These are phyloP conservation scores for Stenchaetothrips biformis DNA, from an alignment of 2,888 invertebrate species.

Conservation along the genomic window DNA sequence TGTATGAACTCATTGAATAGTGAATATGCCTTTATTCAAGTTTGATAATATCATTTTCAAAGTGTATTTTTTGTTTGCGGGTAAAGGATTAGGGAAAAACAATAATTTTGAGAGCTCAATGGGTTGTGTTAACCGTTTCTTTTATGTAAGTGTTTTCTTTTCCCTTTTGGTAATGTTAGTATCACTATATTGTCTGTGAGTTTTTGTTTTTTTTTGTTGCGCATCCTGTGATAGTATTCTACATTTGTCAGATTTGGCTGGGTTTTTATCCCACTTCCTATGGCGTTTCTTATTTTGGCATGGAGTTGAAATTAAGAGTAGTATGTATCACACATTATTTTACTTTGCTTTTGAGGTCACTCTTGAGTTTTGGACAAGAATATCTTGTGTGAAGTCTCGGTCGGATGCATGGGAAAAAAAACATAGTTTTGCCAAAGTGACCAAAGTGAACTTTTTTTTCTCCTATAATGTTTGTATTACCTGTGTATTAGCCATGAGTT, in stretches of 20 bases:
- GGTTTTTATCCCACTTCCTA: not conserved
- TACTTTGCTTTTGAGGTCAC: not conserved
- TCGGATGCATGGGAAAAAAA: no score
- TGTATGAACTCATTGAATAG: not conserved
- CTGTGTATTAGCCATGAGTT: no score
- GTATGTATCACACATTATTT: not conserved
- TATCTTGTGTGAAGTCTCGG: not conserved
- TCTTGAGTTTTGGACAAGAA: not conserved
- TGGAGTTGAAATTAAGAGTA: not conserved
- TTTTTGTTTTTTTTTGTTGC: not conserved
- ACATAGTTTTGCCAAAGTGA: not conserved
- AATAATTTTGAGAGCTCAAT: not conserved
- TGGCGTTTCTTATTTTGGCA: not conserved
- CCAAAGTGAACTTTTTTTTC: no score
- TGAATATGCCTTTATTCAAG: not conserved
- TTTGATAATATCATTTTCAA: no score
- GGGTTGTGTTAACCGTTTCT: not conserved
- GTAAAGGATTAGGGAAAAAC: not conserved
- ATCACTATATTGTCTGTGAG: not conserved
- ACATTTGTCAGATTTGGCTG: not conserved
- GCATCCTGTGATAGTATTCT: slow-evolving; percentile 21
- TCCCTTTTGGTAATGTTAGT: not conserved
- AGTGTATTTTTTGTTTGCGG: not conserved
- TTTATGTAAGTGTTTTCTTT: not conserved
- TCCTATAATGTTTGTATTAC: no score